Base-by-base conservation (phyloP, 2,113 vertebrate species). In the Thomomys bottae region DNA sequence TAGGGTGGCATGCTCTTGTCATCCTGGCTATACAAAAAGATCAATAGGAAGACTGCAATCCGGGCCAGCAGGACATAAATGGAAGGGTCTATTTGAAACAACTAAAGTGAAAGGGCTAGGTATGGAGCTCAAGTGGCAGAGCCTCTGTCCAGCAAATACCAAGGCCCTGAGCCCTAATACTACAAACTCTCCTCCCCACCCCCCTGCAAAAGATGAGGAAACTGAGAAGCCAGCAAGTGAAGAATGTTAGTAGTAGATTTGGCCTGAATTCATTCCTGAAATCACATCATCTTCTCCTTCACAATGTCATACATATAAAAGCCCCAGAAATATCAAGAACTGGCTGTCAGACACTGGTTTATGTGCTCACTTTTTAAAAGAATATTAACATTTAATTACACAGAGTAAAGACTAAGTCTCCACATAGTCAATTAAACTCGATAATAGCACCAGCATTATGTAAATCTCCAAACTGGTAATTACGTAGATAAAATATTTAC, bases 401-500 rank as follows among this genome's bases (percentile, higher is more conserved):
- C 59, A 61, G 24, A 61, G 59, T 78, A 78, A 95, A 94, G 73
- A 45, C 32, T 1, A 92, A 59, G 71, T 84, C 88, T 68, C 49
- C 75, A 42, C 11, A 2, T 0, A 79, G 84, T 78, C 79, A 71
- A 30, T 93, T 94, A 84, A 92, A 95, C 87, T 88, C 38, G 77
- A 83, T 0, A 81, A 83, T 3, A 81, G 57, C 86, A 93, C 36
- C 18, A 8, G 63, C 11, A 0, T 88, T 80, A 63, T 8, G 92
- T 91, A 94, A 90, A 75, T 96, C 90, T 71, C 57, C 79, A 77
- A 77, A 68, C 54, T 45, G 82, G 59, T n/a, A n/a, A 89, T 34
- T 92, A 38, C 38, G 40, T 90, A 87, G 57, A 92, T 94, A 93
- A 96, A 97, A 95, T 82, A 96, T 94, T 86, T 78, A 95, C 2